A percentile compares a stretch with the other conserved stretches of the same genome.
Evolutionary conservation across 2,797 vertebrate genomes (phyloP).

Genomic region (Acanthiza pusilla): DNA sequence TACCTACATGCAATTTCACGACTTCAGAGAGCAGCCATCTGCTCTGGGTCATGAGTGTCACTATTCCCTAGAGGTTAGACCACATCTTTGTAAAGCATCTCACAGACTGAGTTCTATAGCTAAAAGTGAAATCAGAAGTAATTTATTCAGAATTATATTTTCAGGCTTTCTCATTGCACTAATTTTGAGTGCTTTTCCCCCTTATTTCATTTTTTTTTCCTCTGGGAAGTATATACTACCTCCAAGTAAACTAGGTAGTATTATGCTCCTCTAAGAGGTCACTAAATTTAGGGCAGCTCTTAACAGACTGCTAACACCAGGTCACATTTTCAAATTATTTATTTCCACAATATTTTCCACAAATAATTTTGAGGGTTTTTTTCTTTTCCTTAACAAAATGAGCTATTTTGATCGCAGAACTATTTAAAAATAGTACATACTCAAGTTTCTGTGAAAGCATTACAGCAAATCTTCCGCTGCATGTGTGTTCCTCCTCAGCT

Average conservation of each 20-base stretch:
- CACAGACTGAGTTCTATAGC: background rate
- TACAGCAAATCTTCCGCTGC: background rate
- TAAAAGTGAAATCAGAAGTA: background rate
- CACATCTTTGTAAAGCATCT: background rate
- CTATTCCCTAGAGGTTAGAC: background rate
- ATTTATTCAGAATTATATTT: background rate
- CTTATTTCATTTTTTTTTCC: rapidly evolving
- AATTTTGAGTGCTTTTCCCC: rapidly evolving
- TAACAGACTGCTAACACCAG: background rate
- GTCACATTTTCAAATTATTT: background rate
- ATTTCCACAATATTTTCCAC: background rate
- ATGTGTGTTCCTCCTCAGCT: background rate
- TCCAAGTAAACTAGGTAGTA: background rate
- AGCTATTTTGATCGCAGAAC: background rate
- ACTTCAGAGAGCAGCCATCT: background rate
- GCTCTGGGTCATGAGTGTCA: background rate
- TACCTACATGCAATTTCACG: background rate
- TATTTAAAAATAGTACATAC: background rate
- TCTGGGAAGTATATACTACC: background rate
- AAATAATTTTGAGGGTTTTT: background rate
- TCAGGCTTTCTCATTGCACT: background rate
- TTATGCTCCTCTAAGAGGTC: background rate
- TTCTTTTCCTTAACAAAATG: background rate
- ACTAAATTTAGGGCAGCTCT: background rate
- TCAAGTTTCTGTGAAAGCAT: background rate